A percentile compares a stretch with the other conserved stretches of the same genome.
phyloP scores from a whole-genome alignment of 2,797 vertebrate species.

The Acrossocheilus wenchowensis region DNA sequence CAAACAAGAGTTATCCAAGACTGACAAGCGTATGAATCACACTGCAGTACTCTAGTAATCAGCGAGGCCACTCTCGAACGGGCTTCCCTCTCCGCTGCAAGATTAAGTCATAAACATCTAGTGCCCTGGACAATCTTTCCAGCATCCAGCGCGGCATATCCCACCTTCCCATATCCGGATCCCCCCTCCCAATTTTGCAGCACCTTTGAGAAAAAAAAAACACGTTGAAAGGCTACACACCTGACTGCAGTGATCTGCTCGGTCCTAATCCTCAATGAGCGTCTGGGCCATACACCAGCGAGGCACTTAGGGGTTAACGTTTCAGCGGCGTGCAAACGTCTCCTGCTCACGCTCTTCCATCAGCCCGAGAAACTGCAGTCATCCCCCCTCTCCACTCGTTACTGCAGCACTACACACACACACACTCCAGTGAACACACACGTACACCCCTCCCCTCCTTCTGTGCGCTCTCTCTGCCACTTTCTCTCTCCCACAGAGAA shows the following conservation, averaged over 20 bases:
- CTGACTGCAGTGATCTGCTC: constrained; percentile 65
- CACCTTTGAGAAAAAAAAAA: constrained; percentile 12
- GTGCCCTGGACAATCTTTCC: constrained; percentile 10
- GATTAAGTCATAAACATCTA: constrained; percentile 44
- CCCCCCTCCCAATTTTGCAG: neutral
- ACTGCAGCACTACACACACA: constrained; percentile 75
- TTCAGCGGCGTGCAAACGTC: constrained; percentile 70
- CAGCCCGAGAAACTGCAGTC: constrained; percentile 81
- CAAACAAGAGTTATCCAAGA: constrained; percentile 11
- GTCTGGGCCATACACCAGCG: constrained; percentile 75
- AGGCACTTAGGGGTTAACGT: constrained; percentile 77
- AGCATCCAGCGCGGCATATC: constrained; percentile 18
- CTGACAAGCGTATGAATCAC: constrained; percentile 31
- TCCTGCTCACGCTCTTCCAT: constrained; percentile 73
- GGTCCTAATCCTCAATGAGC: constrained; percentile 71
- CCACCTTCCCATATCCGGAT: neutral
- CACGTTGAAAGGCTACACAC: constrained; percentile 40
- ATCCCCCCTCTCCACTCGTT: constrained; percentile 74
- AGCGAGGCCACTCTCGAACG: constrained; percentile 5
- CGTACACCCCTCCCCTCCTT: constrained; percentile 61
- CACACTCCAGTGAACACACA: constrained; percentile 60
- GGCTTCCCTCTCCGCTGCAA: constrained; percentile 41
- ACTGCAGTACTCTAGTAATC: constrained; percentile 40
- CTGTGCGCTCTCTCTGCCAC: constrained; percentile 47
- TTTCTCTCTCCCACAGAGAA: constrained; percentile 62